Base-by-base conservation (phyloP, 64 coral and sea anemone genomes). In the Exaiptasia diaphana region DNA sequence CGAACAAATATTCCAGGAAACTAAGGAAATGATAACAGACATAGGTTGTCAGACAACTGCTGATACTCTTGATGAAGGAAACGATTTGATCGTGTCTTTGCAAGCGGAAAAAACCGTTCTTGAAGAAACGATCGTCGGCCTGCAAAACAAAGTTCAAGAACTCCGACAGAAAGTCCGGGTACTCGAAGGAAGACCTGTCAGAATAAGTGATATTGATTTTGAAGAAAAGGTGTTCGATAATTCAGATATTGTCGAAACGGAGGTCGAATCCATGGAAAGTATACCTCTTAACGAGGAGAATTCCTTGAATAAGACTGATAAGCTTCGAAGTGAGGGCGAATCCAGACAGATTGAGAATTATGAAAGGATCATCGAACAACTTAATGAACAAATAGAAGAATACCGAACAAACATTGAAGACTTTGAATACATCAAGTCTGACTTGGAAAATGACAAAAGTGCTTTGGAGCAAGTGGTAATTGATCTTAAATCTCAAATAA, bases 51-150 rank as follows among this genome's bases (percentile, higher is more conserved):
- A 84, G 34, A 74, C 74, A 45, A 72, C 33, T 2, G 73, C 45
- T 31, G 86, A 95, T 54, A 42, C 69, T 27, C 42, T 77, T 2
- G 91, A 95, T 6, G 91, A 89, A 63, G 42, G 71, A 1, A 83
- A 60, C 5, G 78, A 97, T 63, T 78, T 91, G 43, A 84, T 97
- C 1, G 65, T 42, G 13, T 68, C 93, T 5, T 40, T 91, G 4
- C 78, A 91, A 27, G 88, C 93, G 35, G 93, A 97, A 42, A 97
- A 97, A 72, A 89, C 93, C 23, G 88, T 97, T 10, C 61, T 97
- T 34, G 93, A 97, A 77, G 81, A 68, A 25, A 91, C 93, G 21
- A 91, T 97, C 46, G 93, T 97, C 46, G 93, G 93, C 24, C 77
- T 97, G 12, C 82, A 97, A 54, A 75, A 91, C 24, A 97, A 97